Percentiles rank a stretch among this genome's conserved stretches.
phyloP scores from a whole-genome alignment of 1,140 invertebrate species.

The Ceratoteleas bidentatus region DNA sequence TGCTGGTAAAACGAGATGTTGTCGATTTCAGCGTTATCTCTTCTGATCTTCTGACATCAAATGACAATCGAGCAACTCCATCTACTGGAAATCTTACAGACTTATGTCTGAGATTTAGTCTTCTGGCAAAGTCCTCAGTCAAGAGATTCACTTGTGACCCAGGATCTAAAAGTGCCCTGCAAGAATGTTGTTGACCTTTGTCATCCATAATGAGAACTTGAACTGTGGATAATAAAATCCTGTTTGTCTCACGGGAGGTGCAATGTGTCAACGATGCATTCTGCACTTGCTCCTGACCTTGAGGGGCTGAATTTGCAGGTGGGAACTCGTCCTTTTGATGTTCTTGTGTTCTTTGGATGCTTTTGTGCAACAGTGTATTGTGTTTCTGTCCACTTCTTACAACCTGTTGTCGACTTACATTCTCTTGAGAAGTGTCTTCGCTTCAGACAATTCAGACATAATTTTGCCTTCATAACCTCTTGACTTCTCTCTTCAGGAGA shows the following conservation, averaged over 20 bases:
- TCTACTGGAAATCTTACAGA: background rate
- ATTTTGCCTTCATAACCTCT: background rate
- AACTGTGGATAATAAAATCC: background rate
- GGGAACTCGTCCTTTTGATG: background rate
- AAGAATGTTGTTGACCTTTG: background rate
- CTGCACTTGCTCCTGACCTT: too few species aligned
- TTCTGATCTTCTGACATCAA: too few species aligned
- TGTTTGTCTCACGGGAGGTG: background rate
- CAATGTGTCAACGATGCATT: background rate
- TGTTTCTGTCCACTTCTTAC: background rate
- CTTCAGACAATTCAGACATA: background rate
- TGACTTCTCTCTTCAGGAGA: background rate
- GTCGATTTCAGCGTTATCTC: background rate
- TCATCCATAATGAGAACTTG: background rate
- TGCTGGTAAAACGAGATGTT: background rate
- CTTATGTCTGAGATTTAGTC: background rate
- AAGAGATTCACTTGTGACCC: slow-evolving; percentile 10
- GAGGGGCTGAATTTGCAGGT: too few species aligned
- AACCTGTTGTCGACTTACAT: background rate
- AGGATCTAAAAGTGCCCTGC: background rate
- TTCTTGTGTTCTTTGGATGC: background rate
- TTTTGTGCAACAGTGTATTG: background rate
- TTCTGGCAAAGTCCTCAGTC: slow-evolving; percentile 7
- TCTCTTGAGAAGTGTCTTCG: background rate
- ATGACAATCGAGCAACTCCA: background rate